Conservation (phyloP, 2,113 vertebrate species). For the Sciurus niger region DNA sequence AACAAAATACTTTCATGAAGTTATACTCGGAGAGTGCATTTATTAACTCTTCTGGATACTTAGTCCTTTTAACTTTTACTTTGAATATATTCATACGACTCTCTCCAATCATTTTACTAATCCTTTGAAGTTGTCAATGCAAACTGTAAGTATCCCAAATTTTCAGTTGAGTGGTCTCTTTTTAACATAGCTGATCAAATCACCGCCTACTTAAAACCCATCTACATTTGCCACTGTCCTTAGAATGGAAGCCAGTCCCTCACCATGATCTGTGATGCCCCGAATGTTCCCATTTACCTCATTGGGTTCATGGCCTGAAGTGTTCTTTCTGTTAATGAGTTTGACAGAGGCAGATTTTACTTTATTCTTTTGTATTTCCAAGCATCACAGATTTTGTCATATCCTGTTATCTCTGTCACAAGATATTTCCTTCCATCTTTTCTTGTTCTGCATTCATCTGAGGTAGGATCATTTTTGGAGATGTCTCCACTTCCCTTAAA, state of each 20-base stretch:
- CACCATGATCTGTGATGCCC: fast-evolving
- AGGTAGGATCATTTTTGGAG: neutral
- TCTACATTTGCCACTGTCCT: neutral
- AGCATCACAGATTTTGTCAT: neutral
- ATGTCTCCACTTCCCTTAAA: neutral
- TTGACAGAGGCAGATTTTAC: neutral
- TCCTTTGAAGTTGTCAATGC: neutral
- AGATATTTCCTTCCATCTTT: neutral
- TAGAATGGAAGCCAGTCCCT: neutral
- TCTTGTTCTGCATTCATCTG: neutral
- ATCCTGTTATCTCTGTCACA: neutral
- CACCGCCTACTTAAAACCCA: neutral
- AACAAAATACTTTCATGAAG: neutral
- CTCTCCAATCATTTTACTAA: neutral
- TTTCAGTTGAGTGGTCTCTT: neutral
- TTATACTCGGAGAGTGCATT: neutral
- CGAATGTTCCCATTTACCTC: neutral
- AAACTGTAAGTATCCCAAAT: neutral
- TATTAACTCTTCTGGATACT: neutral
- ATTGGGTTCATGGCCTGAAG: neutral
- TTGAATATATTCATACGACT: neutral
- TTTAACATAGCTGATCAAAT: neutral
- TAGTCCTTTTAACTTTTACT: slow-evolving; percentile 32
- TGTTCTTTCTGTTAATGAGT: neutral
- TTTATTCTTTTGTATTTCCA: neutral